Evolutionary conservation across 2,113 vertebrate species (phyloP).

Genomic region (Paracanthobrama guichenoti): DNA sequence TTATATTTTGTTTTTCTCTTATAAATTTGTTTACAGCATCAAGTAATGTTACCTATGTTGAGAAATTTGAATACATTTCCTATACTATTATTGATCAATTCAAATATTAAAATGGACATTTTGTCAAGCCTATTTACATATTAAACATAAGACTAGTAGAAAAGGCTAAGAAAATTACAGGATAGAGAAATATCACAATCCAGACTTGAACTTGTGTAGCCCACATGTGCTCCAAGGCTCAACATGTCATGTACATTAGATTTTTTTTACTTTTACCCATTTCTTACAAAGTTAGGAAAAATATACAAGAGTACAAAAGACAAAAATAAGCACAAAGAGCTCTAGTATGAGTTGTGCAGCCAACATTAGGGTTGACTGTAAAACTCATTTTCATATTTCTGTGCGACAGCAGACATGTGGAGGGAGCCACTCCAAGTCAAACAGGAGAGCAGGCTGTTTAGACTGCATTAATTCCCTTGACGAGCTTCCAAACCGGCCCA

Average conservation of each 20-base stretch:
- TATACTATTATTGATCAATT: too few relatives aligned
- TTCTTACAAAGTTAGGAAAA: neutral
- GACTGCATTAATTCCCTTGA: conserved; percentile 68
- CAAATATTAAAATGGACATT: too few relatives aligned
- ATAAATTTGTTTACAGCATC: neutral
- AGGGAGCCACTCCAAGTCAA: conserved; percentile 59
- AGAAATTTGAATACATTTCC: too few relatives aligned
- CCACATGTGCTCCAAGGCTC: too few relatives aligned
- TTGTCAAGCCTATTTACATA: too few relatives aligned
- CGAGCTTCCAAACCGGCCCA: conserved; percentile 69
- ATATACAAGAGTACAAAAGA: neutral
- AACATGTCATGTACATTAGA: neutral
- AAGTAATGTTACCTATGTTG: too few relatives aligned
- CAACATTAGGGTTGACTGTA: conserved; percentile 42
- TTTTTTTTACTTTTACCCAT: neutral
- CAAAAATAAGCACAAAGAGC: neutral
- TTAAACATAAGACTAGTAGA: too few relatives aligned
- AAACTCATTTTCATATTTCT: conserved; percentile 30
- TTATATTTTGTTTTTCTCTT: neutral
- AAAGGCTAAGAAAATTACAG: too few relatives aligned
- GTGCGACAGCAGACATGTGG: conserved; percentile 37
- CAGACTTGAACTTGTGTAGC: too few relatives aligned
- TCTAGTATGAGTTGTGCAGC: neutral
- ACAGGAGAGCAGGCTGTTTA: conserved; percentile 68
- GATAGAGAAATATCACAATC: too few relatives aligned